Conservation (phyloP, 1,140 invertebrate species). For the Gryon sp. region DNA sequence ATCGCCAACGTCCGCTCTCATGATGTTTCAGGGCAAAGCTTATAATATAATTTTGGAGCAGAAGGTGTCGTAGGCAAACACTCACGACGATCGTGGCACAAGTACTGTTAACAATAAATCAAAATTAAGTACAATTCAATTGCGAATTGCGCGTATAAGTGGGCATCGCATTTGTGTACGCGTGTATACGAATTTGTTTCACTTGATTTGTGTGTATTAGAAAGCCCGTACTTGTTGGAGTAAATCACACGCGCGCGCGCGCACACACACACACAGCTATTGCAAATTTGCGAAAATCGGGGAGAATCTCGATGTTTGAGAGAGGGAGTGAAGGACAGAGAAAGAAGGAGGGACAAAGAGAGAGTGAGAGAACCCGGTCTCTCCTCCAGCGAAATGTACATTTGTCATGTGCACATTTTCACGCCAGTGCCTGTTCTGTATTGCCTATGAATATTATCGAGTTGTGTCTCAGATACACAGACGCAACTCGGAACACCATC, state of each 20-base stretch:
- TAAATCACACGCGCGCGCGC: conserved; percentile 49
- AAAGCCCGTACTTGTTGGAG: conserved; percentile 10
- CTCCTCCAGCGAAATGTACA: conserved; percentile 28
- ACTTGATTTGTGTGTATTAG: too few species aligned
- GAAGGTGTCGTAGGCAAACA: conserved; percentile 10
- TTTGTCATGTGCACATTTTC: conserved; percentile 54
- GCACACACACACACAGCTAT: too few species aligned
- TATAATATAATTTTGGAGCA: too few species aligned
- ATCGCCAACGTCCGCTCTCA: conserved; percentile 43
- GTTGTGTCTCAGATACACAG: too few species aligned
- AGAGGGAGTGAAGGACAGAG: too few species aligned
- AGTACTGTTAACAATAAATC: conserved; percentile 57
- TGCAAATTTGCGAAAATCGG: conserved; percentile 39
- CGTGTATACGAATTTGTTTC: too few species aligned
- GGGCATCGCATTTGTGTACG: too few species aligned
- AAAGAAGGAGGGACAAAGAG: background rate
- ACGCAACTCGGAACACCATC: background rate
- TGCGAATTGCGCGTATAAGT: conserved; percentile 13
- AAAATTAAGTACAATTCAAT: conserved; percentile 57
- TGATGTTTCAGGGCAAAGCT: too few species aligned
- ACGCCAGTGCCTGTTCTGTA: conserved; percentile 41
- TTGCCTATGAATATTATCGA: conserved; percentile 28
- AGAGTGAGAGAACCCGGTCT: conserved; percentile 22
- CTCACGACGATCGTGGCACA: conserved; percentile 36
- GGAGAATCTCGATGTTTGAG: too few species aligned